These are phyloP conservation scores for Seira ritae DNA, from an alignment of 2,888 invertebrate species.

Conservation along the genomic window DNA sequence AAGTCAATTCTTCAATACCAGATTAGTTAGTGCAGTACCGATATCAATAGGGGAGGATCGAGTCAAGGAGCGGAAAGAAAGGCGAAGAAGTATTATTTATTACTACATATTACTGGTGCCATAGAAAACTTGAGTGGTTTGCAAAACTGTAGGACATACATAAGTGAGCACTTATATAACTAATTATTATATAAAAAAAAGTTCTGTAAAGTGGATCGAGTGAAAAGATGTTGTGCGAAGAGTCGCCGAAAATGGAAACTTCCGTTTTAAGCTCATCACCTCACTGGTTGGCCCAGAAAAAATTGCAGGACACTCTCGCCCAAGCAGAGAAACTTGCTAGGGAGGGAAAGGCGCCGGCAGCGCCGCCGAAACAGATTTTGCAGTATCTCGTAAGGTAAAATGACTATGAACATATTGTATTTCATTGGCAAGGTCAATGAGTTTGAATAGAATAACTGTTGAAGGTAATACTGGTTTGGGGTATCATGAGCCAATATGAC, in stretches of 20 bases:
- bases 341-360: constrained; percentile 70
- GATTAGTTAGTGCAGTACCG: too few species aligned
- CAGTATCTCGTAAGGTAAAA: constrained; percentile 73
- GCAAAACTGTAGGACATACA: neutral
- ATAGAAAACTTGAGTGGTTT: constrained; percentile 27
- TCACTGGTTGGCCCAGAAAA: constrained; percentile 64
- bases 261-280: constrained; percentile 67
- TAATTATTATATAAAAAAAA: neutral
- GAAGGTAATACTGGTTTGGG: neutral
- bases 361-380: constrained; percentile 72
- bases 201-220: constrained; percentile 1
- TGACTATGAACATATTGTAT: neutral
- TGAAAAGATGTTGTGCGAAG: constrained; percentile 57
- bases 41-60: too few species aligned
- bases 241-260: constrained; percentile 57
- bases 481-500: neutral
- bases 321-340: constrained; percentile 71
- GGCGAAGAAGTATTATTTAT: neutral
- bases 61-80: neutral
- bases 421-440: too few species aligned
- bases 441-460: too few species aligned
- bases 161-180: neutral
- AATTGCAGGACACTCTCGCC: constrained; percentile 72
- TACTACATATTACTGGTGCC: neutral
- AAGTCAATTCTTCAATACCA: too few species aligned